These are phyloP conservation scores for Helobdella robusta DNA, from an alignment of 2,888 invertebrate species.

Conservation along the genomic window DNA sequence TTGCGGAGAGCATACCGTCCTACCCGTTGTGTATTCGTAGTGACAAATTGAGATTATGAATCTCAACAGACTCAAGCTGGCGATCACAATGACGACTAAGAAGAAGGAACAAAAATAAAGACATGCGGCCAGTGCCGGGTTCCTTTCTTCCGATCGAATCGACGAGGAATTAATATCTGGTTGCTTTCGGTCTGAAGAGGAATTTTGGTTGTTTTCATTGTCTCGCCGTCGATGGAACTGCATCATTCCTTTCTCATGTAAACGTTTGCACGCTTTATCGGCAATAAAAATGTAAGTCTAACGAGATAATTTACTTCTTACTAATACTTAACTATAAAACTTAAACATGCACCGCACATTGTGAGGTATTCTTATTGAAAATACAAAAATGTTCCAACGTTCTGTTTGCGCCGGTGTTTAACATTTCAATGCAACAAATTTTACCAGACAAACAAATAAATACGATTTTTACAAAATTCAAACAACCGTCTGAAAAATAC, in stretches of 20 bases:
- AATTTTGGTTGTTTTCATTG: background rate
- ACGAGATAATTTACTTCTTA: no score
- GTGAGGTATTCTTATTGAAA: no score
- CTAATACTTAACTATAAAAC: no score
- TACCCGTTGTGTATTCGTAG: conserved; percentile 22
- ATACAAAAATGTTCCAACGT: no score
- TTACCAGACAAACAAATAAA: no score
- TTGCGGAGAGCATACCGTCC: conserved; percentile 20
- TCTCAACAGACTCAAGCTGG: conserved; percentile 15
- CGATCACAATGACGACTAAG: conserved; percentile 13
- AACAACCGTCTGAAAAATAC: no score
- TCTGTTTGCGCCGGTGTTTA: no score
- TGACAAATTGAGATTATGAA: conserved; percentile 23
- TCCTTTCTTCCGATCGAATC: background rate
- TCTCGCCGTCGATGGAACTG: background rate
- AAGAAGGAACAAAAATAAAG: conserved; percentile 20
- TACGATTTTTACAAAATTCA: no score
- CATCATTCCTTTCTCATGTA: background rate
- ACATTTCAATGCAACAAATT: no score
- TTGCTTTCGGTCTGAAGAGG: background rate
- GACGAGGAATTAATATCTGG: background rate
- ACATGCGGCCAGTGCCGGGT: conserved; percentile 15
- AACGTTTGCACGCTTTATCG: background rate
- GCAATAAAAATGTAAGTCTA: no score
- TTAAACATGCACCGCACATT: no score